A percentile compares a stretch with the other conserved stretches of the same genome.
Conservation (phyloP, 2,113 vertebrate species). For the Apus apus region DNA sequence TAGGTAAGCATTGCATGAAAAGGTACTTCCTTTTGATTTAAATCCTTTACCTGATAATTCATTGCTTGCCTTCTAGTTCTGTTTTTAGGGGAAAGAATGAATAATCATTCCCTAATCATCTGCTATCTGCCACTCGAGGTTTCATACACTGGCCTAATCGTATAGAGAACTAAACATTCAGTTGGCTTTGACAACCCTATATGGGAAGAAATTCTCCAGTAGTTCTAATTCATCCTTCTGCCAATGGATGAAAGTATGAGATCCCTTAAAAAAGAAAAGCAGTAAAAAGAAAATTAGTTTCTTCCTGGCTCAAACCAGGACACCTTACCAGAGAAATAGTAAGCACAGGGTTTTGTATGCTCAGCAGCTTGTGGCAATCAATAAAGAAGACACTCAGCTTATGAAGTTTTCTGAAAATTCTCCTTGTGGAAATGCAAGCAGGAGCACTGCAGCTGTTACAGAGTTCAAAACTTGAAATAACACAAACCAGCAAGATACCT, state of each 20-base stretch:
- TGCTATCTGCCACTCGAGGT: neutral
- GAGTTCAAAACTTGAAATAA: neutral
- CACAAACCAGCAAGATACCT: neutral
- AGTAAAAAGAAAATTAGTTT: too few species aligned
- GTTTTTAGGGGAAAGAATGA: slow-evolving; percentile 1
- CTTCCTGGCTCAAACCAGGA: too few species aligned
- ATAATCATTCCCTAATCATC: neutral
- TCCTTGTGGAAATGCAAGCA: neutral
- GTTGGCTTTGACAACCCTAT: neutral
- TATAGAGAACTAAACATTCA: neutral
- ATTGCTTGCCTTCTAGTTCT: neutral
- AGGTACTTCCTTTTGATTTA: slow-evolving; percentile 1
- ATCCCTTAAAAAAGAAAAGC: neutral
- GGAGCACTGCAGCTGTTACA: neutral
- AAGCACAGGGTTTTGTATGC: neutral
- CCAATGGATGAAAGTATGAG: neutral
- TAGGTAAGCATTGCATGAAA: neutral
- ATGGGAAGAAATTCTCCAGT: neutral
- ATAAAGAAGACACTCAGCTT: neutral
- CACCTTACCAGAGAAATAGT: neutral
- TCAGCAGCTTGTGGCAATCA: neutral
- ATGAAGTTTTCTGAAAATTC: neutral
- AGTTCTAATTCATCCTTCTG: neutral
- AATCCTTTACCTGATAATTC: neutral
- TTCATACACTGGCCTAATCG: neutral